Percentiles rank a stretch among this genome's conserved stretches.
These are phyloP conservation scores for Astyanax mexicanus DNA, from an alignment of 2,797 vertebrate species.

Conservation along the genomic window DNA sequence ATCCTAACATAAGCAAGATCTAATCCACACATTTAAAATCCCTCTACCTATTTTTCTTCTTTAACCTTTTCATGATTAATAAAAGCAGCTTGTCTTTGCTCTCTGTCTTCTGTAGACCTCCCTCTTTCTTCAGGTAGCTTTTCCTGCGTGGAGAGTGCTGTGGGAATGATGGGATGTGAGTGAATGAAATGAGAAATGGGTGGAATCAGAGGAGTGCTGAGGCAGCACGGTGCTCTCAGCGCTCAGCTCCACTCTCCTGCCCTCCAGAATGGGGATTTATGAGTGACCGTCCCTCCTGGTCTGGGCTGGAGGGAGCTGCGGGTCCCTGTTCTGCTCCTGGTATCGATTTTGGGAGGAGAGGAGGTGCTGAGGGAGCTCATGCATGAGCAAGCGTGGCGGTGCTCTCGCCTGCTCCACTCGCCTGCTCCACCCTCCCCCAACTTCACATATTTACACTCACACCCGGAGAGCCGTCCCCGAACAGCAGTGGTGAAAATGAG, in stretches of 20 bases:
- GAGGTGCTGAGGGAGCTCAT: constrained; percentile 24
- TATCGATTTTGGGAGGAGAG: constrained; percentile 29
- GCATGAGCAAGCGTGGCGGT: constrained; percentile 43
- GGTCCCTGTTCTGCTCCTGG: neutral
- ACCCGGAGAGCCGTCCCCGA: constrained; percentile 24
- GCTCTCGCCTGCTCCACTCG: constrained; percentile 10
- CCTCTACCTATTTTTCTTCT: too few species aligned
- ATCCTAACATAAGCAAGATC: too few species aligned
- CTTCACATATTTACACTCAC: constrained; percentile 40
- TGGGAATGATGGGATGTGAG: constrained; percentile 51
- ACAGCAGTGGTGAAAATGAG: constrained; percentile 61
- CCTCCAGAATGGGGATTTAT: constrained; percentile 25
- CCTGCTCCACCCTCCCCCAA: constrained; percentile 19
- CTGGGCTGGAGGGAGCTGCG: neutral
- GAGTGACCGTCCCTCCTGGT: neutral
- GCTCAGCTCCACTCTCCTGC: constrained; percentile 15
- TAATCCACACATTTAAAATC: too few species aligned
- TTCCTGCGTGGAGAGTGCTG: constrained; percentile 37
- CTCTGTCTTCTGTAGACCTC: neutral
- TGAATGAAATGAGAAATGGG: constrained; percentile 71
- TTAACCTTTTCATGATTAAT: neutral
- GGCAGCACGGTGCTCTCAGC: constrained; percentile 53
- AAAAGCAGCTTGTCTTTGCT: neutral
- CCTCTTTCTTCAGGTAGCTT: neutral
- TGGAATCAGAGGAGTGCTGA: constrained; percentile 64